Conservation (phyloP, 2,797 vertebrate genomes). For the Clarias fuscus region DNA sequence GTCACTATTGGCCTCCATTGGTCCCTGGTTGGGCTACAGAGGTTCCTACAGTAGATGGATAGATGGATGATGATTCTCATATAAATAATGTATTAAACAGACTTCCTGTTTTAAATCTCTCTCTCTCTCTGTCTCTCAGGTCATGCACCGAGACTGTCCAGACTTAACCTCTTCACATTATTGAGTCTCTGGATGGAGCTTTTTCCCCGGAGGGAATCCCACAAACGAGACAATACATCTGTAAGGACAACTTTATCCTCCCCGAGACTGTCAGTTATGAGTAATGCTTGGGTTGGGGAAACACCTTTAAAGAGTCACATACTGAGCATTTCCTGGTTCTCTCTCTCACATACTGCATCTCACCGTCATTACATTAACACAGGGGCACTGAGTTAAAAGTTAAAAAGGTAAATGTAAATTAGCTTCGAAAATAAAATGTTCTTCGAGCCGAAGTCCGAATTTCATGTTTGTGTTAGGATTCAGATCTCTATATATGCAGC, state of each 20-base stretch:
- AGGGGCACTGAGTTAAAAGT: too few relatives aligned
- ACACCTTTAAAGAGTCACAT: too few relatives aligned
- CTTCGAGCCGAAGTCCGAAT: too few relatives aligned
- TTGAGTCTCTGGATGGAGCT: constrained; percentile 96
- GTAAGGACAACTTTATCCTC: constrained; percentile 57
- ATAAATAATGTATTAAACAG: neutral
- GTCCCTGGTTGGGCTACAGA: too few relatives aligned
- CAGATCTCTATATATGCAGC: too few relatives aligned
- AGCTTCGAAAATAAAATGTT: too few relatives aligned
- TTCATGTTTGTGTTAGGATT: too few relatives aligned
- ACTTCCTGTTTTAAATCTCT: neutral
- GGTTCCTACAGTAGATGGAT: too few relatives aligned
- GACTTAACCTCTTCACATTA: constrained; percentile 90
- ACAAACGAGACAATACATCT: constrained; percentile 58
- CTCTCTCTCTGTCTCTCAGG: constrained; percentile 69
- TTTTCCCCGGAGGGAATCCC: constrained; percentile 75
- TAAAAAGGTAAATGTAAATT: too few relatives aligned
- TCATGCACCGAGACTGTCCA: constrained; percentile 85
- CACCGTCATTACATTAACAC: neutral
- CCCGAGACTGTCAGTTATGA: neutral
- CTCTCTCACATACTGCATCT: neutral
- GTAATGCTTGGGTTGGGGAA: neutral
- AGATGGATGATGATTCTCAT: too few relatives aligned
- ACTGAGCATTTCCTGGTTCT: neutral
- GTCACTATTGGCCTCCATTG: too few relatives aligned